Conservation (phyloP, 2,797 vertebrate species). For the Ibycter americanus region DNA sequence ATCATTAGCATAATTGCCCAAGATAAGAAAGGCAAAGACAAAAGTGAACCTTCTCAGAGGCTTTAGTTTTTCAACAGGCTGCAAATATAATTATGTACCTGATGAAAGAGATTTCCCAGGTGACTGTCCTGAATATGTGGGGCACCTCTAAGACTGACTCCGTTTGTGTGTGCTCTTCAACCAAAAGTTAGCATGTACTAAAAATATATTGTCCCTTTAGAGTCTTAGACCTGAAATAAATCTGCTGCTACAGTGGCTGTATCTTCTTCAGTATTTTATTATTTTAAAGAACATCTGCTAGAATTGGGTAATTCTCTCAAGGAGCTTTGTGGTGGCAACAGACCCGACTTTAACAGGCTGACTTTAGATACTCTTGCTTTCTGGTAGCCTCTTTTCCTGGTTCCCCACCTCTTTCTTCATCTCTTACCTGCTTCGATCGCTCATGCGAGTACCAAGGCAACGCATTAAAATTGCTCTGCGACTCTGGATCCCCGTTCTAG, state of each 20-base stretch:
- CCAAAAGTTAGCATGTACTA: conserved; percentile 63
- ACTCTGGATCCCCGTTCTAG: conserved; percentile 94
- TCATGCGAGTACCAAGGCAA: conserved; percentile 89
- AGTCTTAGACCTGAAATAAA: conserved; percentile 66
- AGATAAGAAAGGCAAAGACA: conserved; percentile 25
- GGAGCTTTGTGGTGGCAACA: conserved; percentile 44
- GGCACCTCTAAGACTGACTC: conserved; percentile 60
- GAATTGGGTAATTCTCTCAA: conserved; percentile 34
- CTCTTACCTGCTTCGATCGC: conserved; percentile 72
- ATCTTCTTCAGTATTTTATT: conserved; percentile 9
- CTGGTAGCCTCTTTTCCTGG: conserved; percentile 54
- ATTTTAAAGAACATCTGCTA: conserved; percentile 56
- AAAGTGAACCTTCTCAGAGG: background rate
- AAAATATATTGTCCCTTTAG: conserved; percentile 77
- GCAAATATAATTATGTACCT: conserved; percentile 65
- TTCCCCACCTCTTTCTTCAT: conserved; percentile 56
- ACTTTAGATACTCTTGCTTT: conserved; percentile 48
- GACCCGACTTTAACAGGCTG: conserved; percentile 49
- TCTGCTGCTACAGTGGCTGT: conserved; percentile 47
- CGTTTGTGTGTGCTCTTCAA: conserved; percentile 70
- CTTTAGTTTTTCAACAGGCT: conserved; percentile 4
- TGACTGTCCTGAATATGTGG: conserved; percentile 68
- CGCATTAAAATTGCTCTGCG: conserved; percentile 92
- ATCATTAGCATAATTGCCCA: conserved; percentile 56
- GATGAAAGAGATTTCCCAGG: conserved; percentile 71